A percentile compares a stretch with the other conserved stretches of the same genome.
phyloP scores from a whole-genome alignment of 2,888 invertebrate species.

The Antheraea assamensis region DNA sequence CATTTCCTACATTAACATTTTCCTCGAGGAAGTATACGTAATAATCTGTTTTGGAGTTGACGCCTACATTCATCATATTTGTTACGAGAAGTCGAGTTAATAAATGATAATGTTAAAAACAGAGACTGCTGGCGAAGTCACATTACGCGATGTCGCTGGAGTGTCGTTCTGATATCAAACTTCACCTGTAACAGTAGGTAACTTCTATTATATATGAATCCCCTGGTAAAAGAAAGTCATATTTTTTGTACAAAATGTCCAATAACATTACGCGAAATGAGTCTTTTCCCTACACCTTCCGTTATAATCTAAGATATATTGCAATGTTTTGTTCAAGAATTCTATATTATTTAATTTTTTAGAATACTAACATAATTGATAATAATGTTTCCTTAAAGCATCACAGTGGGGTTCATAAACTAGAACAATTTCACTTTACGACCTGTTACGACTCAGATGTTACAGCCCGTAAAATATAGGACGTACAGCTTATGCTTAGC shows the following conservation, averaged over 20 bases:
- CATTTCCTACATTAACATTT: constrained; percentile 14
- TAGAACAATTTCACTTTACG: neutral
- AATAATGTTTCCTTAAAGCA: neutral
- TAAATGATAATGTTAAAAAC: constrained; percentile 12
- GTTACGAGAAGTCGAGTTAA: constrained; percentile 11
- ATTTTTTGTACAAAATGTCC: neutral
- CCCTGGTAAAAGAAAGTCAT: constrained; percentile 2
- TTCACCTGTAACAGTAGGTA: constrained; percentile 10
- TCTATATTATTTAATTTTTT: neutral
- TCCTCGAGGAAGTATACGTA: neutral
- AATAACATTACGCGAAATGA: constrained; percentile 7
- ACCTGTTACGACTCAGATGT: neutral
- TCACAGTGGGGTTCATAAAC: neutral
- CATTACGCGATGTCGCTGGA: constrained; percentile 7
- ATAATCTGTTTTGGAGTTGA: constrained; percentile 12
- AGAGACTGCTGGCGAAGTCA: neutral
- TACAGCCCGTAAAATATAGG: neutral
- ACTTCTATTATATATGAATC: constrained; percentile 10
- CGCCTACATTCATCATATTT: constrained; percentile 4
- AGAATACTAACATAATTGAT: neutral
- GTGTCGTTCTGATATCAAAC: constrained; percentile 13
- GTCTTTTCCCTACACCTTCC: constrained; percentile 2
- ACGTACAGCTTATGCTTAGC: too few species aligned
- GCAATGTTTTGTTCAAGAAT: neutral
- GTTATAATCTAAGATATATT: neutral